phyloP scores from a whole-genome alignment of 2,888 invertebrate genomes.

The Lepeophtheirus nordmannii region DNA sequence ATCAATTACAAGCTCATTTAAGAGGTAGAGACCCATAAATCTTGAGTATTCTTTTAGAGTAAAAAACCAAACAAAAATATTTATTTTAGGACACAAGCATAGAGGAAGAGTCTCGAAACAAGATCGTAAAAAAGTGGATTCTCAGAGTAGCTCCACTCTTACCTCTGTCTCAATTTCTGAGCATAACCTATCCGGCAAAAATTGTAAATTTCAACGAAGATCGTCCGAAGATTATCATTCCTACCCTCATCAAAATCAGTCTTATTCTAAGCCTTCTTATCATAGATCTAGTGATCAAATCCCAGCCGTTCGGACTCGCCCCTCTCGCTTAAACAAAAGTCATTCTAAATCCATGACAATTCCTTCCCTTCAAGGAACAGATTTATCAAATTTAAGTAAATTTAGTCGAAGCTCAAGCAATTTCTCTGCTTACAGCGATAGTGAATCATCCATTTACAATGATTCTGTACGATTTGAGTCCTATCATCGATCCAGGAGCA shows the following conservation, averaged over 20 bases:
- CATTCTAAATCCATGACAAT: conserved; percentile 2
- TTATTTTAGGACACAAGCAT: background rate
- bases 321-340: background rate
- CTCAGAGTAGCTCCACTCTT: background rate
- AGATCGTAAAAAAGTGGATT: background rate
- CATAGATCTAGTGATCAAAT: background rate
- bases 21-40: background rate
- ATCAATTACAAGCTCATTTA: conserved; percentile 23
- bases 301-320: background rate
- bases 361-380: background rate
- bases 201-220: background rate
- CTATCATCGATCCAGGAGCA: conserved; percentile 2
- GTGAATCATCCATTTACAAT: background rate
- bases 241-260: background rate
- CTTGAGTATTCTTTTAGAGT: background rate
- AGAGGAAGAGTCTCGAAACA: background rate
- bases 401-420: conserved; percentile 6
- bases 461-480: background rate
- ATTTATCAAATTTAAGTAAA: background rate
- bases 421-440: background rate
- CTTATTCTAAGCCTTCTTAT: background rate
- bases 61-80: background rate
- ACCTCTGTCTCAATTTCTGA: background rate
- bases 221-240: background rate
- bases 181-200: background rate